These are phyloP conservation scores for Andrena cerasifolii DNA, from an alignment of 1,140 invertebrate genomes.

Conservation along the genomic window DNA sequence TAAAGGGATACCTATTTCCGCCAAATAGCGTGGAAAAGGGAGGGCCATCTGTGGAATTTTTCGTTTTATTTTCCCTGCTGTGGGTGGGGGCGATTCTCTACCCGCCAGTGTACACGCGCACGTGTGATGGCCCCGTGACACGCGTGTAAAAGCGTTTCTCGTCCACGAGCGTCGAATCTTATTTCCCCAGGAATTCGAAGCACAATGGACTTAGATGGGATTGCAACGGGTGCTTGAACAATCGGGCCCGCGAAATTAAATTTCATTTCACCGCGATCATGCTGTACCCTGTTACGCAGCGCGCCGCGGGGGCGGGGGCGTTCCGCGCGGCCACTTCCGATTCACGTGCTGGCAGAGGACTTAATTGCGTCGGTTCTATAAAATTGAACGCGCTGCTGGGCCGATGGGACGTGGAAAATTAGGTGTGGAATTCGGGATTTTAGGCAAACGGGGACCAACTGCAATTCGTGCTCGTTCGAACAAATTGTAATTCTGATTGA, in stretches of 20 bases:
- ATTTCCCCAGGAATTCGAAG: neutral
- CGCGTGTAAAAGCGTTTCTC: neutral
- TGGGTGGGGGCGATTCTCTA: too few relatives aligned
- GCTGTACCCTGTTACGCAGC: too few relatives aligned
- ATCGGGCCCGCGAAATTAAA: constrained; percentile 7
- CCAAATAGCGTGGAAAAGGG: constrained; percentile 58
- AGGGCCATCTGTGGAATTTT: constrained; percentile 54
- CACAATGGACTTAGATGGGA: neutral
- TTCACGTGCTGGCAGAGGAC: neutral
- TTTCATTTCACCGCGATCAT: constrained; percentile 10
- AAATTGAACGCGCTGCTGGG: neutral
- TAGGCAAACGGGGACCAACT: neutral
- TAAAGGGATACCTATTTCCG: constrained; percentile 42
- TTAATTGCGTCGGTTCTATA: constrained; percentile 7
- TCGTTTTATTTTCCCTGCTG: constrained; percentile 53
- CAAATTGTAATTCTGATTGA: constrained; percentile 22
- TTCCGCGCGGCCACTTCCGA: neutral
- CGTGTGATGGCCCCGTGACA: constrained; percentile 1
- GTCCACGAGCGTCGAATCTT: neutral
- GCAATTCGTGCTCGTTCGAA: neutral
- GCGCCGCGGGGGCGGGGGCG: neutral
- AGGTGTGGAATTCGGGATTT: constrained; percentile 13
- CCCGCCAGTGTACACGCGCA: constrained; percentile 24
- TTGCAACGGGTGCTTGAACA: too few relatives aligned
- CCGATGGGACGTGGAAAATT: neutral